Evolutionary conservation across 1,140 invertebrate genomes (phyloP).

Genomic region (Drosophila repletoides): DNA sequence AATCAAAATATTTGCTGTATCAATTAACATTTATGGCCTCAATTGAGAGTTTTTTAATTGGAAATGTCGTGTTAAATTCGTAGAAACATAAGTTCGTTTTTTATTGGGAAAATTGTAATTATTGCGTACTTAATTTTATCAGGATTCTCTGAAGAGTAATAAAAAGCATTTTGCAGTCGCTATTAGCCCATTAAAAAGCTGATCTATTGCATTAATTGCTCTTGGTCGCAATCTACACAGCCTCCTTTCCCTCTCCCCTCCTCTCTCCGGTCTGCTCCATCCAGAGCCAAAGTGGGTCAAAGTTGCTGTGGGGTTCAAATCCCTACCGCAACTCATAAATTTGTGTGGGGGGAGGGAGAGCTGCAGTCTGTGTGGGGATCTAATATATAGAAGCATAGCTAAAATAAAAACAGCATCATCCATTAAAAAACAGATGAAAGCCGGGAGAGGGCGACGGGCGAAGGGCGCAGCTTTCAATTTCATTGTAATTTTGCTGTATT

Average conservation of each 20-base stretch:
- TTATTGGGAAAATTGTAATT: conserved; percentile 11
- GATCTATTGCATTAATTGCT: conserved; percentile 28
- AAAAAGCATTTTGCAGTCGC: conserved; percentile 10
- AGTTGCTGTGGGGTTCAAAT: conserved; percentile 41
- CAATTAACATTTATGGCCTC: conserved; percentile 31
- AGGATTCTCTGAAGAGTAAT: not conserved
- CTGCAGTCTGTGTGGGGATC: not conserved
- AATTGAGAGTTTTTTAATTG: conserved; percentile 1
- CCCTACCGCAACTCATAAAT: conserved; percentile 23
- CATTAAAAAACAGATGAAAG: conserved; percentile 32
- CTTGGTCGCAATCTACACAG: conserved; percentile 28
- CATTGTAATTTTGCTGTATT: conserved; percentile 24
- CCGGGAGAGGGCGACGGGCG: not conserved
- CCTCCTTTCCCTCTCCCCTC: too few relatives aligned
- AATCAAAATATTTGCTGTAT: conserved; percentile 35
- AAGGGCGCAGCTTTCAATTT: conserved; percentile 13
- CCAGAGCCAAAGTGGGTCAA: conserved; percentile 48
- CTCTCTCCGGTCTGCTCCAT: too few relatives aligned
- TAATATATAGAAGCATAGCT: conserved; percentile 8
- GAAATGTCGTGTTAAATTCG: not conserved
- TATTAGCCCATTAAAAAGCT: not conserved
- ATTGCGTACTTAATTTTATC: conserved; percentile 6
- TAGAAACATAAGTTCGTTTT: not conserved
- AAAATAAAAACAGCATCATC: conserved; percentile 1
- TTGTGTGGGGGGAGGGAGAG: not conserved